Evolutionary conservation across 2,888 invertebrate species (phyloP).

Genomic region (Malachius bipustulatus): DNA sequence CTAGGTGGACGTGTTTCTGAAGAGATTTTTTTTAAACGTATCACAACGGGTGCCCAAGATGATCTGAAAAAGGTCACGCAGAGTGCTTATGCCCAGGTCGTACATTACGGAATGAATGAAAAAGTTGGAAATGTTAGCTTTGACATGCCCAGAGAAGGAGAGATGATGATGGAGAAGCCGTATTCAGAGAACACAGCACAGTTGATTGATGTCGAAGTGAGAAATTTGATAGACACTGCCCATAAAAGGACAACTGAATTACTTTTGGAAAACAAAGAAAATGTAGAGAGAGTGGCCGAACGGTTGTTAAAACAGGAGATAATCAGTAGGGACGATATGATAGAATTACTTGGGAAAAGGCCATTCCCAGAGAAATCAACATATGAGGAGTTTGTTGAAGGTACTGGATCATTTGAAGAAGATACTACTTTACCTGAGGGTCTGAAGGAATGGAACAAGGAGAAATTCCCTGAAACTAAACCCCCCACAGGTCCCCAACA

Average conservation of each 20-base stretch:
- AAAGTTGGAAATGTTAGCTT: slow-evolving; percentile 96
- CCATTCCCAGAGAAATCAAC: slow-evolving; percentile 99
- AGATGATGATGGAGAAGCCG: slow-evolving; percentile 89
- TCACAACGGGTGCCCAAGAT: slow-evolving; percentile 98
- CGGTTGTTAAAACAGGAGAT: slow-evolving; percentile 89
- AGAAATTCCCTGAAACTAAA: slow-evolving; percentile 32
- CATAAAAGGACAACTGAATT: slow-evolving; percentile 70
- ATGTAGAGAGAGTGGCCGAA: slow-evolving; percentile 81
- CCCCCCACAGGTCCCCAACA: slow-evolving; percentile 4
- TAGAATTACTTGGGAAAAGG: slow-evolving; percentile 83
- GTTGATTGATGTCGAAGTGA: slow-evolving; percentile 87
- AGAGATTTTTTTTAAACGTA: slow-evolving; percentile 88
- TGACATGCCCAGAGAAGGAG: slow-evolving; percentile 86
- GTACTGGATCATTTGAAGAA: slow-evolving; percentile 95
- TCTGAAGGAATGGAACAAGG: slow-evolving; percentile 88
- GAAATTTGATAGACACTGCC: slow-evolving; percentile 62
- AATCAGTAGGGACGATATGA: slow-evolving; percentile 93
- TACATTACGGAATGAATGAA: slow-evolving; percentile 95
- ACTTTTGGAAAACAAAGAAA: slow-evolving; percentile 64
- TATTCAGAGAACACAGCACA: slow-evolving; percentile 97
- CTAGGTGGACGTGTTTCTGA: slow-evolving; percentile 96
- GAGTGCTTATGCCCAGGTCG: slow-evolving; percentile 94
- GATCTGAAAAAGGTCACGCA: slow-evolving; percentile 97
- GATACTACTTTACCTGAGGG: slow-evolving; percentile 91
- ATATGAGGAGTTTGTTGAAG: slow-evolving; percentile 98